Base-by-base conservation (phyloP, 2,888 invertebrate genomes). In the Synanthedon tipuliformis region DNA sequence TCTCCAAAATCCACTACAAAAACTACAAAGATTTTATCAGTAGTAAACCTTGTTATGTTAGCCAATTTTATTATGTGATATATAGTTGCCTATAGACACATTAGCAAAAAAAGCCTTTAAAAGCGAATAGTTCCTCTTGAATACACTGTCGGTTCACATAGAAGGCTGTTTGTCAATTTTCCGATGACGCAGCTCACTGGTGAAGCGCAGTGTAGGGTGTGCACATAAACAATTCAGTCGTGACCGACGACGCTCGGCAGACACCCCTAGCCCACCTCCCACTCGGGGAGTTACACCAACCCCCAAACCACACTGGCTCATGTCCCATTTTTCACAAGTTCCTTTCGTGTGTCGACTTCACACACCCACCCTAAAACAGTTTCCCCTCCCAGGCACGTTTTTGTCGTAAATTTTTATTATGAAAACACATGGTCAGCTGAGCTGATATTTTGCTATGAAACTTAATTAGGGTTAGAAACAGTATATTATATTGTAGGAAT, bases 191-290 rank as follows among this genome's bases (percentile, higher is more conserved):
- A 76, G 79, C 75, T 62, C 63, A 68, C 69, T 79, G 73, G 77
- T 75, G 73, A 69, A 78, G 75, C 73, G 69, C 71, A 73, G 66
- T 68, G 73, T 68, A 66, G 72, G 65, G 68, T 73, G 73, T 78
- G 73, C 76, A 79, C 74, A 80, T 81, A 82, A 83, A 80, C 80
- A 78, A 74, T 74, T 71, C 68, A 69, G 71, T 65, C 67, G 67
- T 67, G 68, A 62, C 55, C 63, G 62, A 57, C 61, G 62, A 50
- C 34, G 51, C 27, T 41, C 41, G 50, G 16, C 50, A 12, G 12
- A 50, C 23, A 50, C 50, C 50, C 49, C 18, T 50, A 16, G 58
- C 57, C 57, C 56, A 52, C 50, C 59, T 50, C 58, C 59, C 64
- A 55, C 41, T 52, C 45, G 48, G 49, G 50, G 53, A 56, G 64